Base-by-base conservation (phyloP, 2,888 invertebrate species). In the Lepetodrilus schrolli region DNA sequence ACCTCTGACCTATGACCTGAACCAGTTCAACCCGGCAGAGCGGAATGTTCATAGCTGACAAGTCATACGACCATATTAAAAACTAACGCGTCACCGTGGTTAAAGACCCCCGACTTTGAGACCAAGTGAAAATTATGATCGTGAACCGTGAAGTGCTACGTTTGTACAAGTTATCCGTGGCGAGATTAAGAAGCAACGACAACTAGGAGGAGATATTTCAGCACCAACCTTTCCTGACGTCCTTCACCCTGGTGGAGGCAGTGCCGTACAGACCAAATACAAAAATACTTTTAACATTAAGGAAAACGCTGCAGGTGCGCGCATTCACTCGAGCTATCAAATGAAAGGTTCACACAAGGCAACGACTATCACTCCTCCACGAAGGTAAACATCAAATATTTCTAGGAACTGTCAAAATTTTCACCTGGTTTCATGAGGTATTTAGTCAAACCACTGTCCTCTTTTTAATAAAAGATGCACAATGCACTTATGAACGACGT, bases 1-100 rank as follows among this genome's bases (percentile, higher is more conserved):
- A 38, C 38, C 17, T 38, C 17, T 17, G 48, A 48, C 21, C 21
- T 4, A 23, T 58, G 58, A 37, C 58, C 47, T 47, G 49, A 72
- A 51, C 72, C 72, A 38, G 72, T 72, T 34, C 34, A 36, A 38
- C 36, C 70, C 50, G 21, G 65, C 65, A 72, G 65, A 72, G 66
- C 66, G 72, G 72, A 72, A 72, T 72, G 72, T 72, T 65, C 48
- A 43, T 20, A 43, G 65, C 43, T 13, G 23, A 38, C 47, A 68
- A 68, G 68, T 47, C 68, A 68, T 26, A 68, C 47, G 68, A 68
- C 68, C 68, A 68, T 47, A 23, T 47, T 30, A 23, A 58, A 34
- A 58, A 34, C 26, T 4, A n/a, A 26, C 2, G 26, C 34, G 58
- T 58, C 34, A 58, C 58, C 58, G 34, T 58, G 17, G 58, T 17